Percentiles rank a stretch among this genome's conserved stretches.
Evolutionary conservation across 2,888 invertebrate genomes (phyloP).

Genomic region (Periphyllus acericola): DNA sequence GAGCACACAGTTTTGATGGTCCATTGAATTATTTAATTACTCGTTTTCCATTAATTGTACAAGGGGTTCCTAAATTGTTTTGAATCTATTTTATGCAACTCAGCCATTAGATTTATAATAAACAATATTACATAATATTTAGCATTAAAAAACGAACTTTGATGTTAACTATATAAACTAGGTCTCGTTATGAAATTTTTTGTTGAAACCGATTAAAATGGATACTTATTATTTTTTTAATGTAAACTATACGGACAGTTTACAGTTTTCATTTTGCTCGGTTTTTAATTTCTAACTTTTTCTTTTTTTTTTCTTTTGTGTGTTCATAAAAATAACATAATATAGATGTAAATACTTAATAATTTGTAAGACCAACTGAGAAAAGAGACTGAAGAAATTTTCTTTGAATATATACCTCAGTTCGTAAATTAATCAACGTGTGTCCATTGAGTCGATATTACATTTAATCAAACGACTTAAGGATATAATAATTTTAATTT

Average conservation of each 20-base stretch:
- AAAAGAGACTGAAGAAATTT: slow-evolving; percentile 58
- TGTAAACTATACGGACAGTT: slow-evolving; percentile 46
- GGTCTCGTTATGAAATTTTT: slow-evolving; percentile 58
- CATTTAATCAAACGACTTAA: slow-evolving; percentile 22
- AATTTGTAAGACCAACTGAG: slow-evolving; percentile 55
- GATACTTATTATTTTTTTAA: slow-evolving; percentile 21
- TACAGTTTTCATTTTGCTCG: slow-evolving; percentile 51
- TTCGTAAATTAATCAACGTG: slow-evolving; percentile 52
- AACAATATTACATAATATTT: slow-evolving; percentile 50
- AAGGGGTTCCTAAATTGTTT: slow-evolving; percentile 53
- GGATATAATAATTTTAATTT: slow-evolving; percentile 48
- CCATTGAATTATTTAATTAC: slow-evolving; percentile 41
- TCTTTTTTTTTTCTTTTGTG: slow-evolving; percentile 47
- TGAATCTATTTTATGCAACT: slow-evolving; percentile 50
- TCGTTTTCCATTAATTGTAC: slow-evolving; percentile 43
- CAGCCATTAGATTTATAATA: slow-evolving; percentile 41
- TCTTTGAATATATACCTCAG: slow-evolving; percentile 58
- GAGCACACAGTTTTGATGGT: slow-evolving; percentile 45
- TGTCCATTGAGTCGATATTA: slow-evolving; percentile 45
- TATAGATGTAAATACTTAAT: slow-evolving; percentile 61
- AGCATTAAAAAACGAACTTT: slow-evolving; percentile 39
- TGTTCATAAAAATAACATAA: slow-evolving; percentile 60
- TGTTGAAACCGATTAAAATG: slow-evolving; percentile 51
- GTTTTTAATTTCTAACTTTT: slow-evolving; percentile 55
- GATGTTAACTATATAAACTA: slow-evolving; percentile 60